Conservation (phyloP, 2,797 vertebrate genomes). For the Calcarius lapponicus region DNA sequence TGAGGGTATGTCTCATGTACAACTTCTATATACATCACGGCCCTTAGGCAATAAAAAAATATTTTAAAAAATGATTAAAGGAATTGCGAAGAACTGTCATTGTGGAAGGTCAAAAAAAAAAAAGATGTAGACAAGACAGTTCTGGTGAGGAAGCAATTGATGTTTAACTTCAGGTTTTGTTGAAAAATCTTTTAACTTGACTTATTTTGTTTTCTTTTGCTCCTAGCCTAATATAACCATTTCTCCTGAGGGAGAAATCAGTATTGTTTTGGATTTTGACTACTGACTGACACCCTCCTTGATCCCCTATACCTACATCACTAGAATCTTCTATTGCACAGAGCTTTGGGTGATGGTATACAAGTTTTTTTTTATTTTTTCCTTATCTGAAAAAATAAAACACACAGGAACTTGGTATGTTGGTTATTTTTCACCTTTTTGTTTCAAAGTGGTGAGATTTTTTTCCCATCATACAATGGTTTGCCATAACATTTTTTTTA, state of each 20-base stretch:
- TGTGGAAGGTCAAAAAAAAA: slow-evolving; percentile 76
- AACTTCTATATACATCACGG: slow-evolving; percentile 95
- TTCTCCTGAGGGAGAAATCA: slow-evolving; percentile 77
- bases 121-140: slow-evolving; percentile 82
- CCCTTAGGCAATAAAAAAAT: slow-evolving; percentile 87
- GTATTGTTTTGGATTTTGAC: slow-evolving; percentile 73
- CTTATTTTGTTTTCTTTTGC: slow-evolving; percentile 73
- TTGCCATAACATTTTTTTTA: slow-evolving; percentile 81
- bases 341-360: slow-evolving; percentile 85
- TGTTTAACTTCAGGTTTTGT: slow-evolving; percentile 68
- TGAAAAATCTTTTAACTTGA: slow-evolving; percentile 58
- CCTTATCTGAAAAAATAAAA: slow-evolving; percentile 77
- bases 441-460: slow-evolving; percentile 81
- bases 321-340: slow-evolving; percentile 93
- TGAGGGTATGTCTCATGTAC: slow-evolving; percentile 90
- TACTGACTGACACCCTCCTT: slow-evolving; percentile 75
- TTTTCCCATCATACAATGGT: slow-evolving; percentile 79
- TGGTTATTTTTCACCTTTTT: slow-evolving; percentile 74
- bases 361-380: slow-evolving; percentile 66
- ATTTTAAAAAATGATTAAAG: slow-evolving; percentile 87
- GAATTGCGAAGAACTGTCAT: slow-evolving; percentile 83
- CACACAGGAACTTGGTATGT: slow-evolving; percentile 70
- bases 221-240: slow-evolving; percentile 82
- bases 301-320: slow-evolving; percentile 82
- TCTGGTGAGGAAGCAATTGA: slow-evolving; percentile 81